Base-by-base conservation (phyloP, 2,113 vertebrate species). In the Oncorhynchus masou region DNA sequence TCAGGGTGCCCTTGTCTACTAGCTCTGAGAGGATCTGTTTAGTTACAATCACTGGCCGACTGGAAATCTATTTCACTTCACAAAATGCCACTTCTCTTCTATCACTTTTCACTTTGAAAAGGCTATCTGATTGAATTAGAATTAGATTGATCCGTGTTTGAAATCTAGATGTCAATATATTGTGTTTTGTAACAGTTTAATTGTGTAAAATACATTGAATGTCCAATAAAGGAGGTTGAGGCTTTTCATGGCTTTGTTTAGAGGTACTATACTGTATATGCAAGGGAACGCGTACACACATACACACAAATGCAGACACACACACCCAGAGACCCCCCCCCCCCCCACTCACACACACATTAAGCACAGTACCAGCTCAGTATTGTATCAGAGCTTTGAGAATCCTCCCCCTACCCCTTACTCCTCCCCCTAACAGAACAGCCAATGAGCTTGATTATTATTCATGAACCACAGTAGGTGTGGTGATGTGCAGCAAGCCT, bases 401-500 rank as follows among this genome's bases (percentile, higher is more conserved):
- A 54, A 54, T 19, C 3, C 16, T 15, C 15, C 16, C 49, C 49
- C 49, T 16, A 51, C 64, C 31, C 54, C 31, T 64, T 79, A 67
- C 71, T 81, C 79, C 68, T 91, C 39, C 92, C 86, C 92, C 91
- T 92, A 91, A 90, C 93, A 94, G 91, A 93, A 95, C 83, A 97
- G 94, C 97, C 96, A 97, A 96, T 97, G 92, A 94, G 92, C 75
- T 77, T 51, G 89, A 93, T 92, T 93, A 94, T 93, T 96, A 96
- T 96, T 96, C 94, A 95, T 96, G 95, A 97, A 95, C 86, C 90
- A 87, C 92, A 94, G 94, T 95, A 92, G 94, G 92, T 95, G 95
- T 95, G 94, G 94, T 95, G 95, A 95, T 96, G 96, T 96, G 96
- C 92, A 93, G 92, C 92, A 95, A 95, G 95, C 94, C 95, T 91